Conservation (phyloP, 2,888 invertebrate genomes). For the Oeneis ivallda region DNA sequence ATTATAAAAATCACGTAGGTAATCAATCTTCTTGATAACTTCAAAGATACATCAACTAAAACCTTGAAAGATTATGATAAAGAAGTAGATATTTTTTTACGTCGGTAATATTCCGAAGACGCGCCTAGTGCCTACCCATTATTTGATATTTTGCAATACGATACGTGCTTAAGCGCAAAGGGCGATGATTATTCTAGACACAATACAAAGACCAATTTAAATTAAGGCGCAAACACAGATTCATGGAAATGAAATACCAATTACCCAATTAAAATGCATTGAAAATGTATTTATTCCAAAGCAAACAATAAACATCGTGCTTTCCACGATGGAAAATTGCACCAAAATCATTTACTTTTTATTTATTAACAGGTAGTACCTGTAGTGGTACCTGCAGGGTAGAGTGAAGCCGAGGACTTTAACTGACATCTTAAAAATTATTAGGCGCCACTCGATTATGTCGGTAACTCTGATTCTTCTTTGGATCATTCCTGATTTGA, state of each 20-base stretch:
- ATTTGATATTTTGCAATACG: constrained; percentile 4
- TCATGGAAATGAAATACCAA: neutral
- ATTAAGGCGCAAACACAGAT: no score
- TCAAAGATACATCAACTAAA: neutral
- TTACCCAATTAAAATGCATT: neutral
- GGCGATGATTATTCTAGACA: neutral
- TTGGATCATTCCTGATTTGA: no score
- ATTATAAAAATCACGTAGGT: constrained; percentile 4
- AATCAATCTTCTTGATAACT: constrained; percentile 17
- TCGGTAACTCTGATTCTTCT: no score
- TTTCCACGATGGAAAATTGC: neutral
- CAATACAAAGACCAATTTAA: no score
- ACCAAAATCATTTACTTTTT: neutral
- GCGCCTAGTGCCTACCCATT: neutral
- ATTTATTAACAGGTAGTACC: no score
- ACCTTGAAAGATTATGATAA: constrained; percentile 26
- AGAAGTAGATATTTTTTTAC: neutral
- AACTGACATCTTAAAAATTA: no score
- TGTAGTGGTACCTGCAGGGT: no score
- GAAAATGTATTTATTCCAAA: neutral
- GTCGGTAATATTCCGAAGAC: constrained; percentile 4
- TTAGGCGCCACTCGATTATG: no score
- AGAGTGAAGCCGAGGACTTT: no score
- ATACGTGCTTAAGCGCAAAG: constrained; percentile 12
- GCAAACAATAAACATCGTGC: neutral